Evolutionary conservation across 2,888 invertebrate species (phyloP).

Genomic region (Muscina levida): DNA sequence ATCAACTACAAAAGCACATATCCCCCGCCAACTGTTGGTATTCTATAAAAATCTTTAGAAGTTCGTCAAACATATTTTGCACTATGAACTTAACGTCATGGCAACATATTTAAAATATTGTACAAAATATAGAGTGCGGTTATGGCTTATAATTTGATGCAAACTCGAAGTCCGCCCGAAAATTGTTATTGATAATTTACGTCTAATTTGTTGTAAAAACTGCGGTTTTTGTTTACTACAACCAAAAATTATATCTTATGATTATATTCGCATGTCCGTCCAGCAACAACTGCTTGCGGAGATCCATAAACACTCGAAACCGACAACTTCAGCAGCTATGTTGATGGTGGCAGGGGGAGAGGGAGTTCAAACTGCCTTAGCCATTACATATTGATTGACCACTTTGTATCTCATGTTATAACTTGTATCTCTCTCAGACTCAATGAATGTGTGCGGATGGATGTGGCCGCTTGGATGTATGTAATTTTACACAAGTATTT

Average conservation of each 20-base stretch:
- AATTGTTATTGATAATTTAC: constrained; percentile 48
- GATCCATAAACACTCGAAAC: background rate
- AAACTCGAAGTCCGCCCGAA: background rate
- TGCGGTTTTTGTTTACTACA: constrained; percentile 40
- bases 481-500: constrained; percentile 58
- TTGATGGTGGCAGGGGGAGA: background rate
- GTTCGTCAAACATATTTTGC: no score
- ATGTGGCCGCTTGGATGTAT: constrained; percentile 48
- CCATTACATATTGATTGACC: constrained; percentile 63
- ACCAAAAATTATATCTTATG: constrained; percentile 14
- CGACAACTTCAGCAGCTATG: background rate
- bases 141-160: background rate
- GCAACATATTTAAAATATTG: no score
- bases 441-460: constrained; percentile 33
- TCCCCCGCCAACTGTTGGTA: no score
- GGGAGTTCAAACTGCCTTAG: constrained; percentile 29
- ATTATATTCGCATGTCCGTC: background rate
- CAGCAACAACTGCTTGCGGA: background rate
- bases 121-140: no score
- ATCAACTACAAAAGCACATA: no score
- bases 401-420: constrained; percentile 50
- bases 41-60: no score
- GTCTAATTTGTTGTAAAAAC: constrained; percentile 49
- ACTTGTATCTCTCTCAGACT: constrained; percentile 47
- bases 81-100: no score